Percentiles rank a stretch among this genome's conserved stretches.
These are phyloP conservation scores for Steinernema scapterisci DNA, from an alignment of 2,888 invertebrate species.

Conservation along the genomic window DNA sequence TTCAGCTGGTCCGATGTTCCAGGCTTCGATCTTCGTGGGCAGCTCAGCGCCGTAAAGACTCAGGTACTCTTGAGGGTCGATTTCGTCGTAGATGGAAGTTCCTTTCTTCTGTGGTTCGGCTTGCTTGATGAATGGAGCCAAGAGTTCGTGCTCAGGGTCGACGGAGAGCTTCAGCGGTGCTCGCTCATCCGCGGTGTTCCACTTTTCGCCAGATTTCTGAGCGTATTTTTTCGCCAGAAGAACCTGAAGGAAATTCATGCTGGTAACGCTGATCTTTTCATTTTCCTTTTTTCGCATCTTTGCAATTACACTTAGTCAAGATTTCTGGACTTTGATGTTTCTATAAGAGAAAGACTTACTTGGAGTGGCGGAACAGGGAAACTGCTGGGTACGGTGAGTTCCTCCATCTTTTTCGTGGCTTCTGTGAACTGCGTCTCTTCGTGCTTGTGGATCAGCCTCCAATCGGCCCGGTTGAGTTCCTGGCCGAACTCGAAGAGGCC, in stretches of 20 bases:
- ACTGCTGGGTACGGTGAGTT: conserved; percentile 52
- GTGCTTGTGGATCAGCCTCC: conserved; percentile 64
- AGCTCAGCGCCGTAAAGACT: conserved; percentile 62
- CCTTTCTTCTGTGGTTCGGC: conserved; percentile 36
- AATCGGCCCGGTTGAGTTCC: conserved; percentile 64
- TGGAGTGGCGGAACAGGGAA: conserved; percentile 64
- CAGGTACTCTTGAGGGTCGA: conserved; percentile 51
- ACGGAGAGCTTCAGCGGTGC: conserved; percentile 55
- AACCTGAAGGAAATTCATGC: conserved; percentile 39
- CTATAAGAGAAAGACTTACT: conserved; percentile 38
- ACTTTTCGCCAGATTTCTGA: conserved; percentile 43
- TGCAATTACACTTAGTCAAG: no score
- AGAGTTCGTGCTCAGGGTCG: conserved; percentile 61
- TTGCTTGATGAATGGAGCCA: conserved; percentile 56
- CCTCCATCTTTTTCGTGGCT: conserved; percentile 39
- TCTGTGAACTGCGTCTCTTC: conserved; percentile 53
- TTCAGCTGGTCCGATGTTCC: conserved; percentile 58
- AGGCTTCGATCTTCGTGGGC: conserved; percentile 63
- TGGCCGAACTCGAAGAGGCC: conserved; percentile 62
- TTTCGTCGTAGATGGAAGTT: conserved; percentile 58
- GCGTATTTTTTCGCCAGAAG: conserved; percentile 46
- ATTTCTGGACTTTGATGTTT: no score
- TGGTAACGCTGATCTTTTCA: no score
- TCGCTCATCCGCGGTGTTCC: conserved; percentile 41
- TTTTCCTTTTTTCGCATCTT: no score